A percentile compares a stretch with the other conserved stretches of the same genome.
phyloP scores from a whole-genome alignment of 2,888 invertebrate genomes.

The Mactromeris polynyma region DNA sequence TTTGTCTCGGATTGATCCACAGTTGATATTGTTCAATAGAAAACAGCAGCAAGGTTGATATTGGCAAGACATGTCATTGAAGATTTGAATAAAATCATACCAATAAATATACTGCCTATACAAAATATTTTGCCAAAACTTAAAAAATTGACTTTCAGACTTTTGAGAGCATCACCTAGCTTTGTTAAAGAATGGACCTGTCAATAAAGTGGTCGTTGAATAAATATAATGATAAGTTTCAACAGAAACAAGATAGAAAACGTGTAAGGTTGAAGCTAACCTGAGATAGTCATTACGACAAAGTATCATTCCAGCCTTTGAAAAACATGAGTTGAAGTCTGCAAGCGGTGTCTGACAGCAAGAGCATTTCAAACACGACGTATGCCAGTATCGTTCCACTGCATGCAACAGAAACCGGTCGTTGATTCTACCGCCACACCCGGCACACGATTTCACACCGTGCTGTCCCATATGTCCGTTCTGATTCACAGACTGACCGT shows the following conservation, averaged over 20 bases:
- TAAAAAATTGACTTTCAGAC: too few species aligned
- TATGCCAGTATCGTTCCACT: constrained; percentile 98
- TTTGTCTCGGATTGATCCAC: too few species aligned
- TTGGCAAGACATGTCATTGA: too few species aligned
- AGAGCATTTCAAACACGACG: constrained; percentile 97
- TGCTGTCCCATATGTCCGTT: constrained; percentile 56
- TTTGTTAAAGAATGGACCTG: too few species aligned
- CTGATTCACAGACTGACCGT: constrained; percentile 54
- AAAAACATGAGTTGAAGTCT: constrained; percentile 96
- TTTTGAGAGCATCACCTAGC: too few species aligned
- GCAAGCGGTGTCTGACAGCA: constrained; percentile 96
- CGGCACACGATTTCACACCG: constrained; percentile 91
- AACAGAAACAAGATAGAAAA: neutral
- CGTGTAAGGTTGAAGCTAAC: constrained; percentile 91
- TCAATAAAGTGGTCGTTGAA: too few species aligned
- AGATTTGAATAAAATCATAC: too few species aligned
- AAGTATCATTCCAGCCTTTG: constrained; percentile 96
- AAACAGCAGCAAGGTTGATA: too few species aligned
- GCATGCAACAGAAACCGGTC: constrained; percentile 97
- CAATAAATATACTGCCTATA: too few species aligned
- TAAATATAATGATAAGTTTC: too few species aligned
- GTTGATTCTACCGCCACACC: constrained; percentile 95
- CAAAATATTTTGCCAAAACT: too few species aligned
- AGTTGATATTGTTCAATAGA: too few species aligned
- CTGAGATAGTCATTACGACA: constrained; percentile 98